A percentile compares a stretch with the other conserved stretches of the same genome.
Evolutionary conservation across 2,797 vertebrate species (phyloP).

Genomic region (Onychomys torridus): DNA sequence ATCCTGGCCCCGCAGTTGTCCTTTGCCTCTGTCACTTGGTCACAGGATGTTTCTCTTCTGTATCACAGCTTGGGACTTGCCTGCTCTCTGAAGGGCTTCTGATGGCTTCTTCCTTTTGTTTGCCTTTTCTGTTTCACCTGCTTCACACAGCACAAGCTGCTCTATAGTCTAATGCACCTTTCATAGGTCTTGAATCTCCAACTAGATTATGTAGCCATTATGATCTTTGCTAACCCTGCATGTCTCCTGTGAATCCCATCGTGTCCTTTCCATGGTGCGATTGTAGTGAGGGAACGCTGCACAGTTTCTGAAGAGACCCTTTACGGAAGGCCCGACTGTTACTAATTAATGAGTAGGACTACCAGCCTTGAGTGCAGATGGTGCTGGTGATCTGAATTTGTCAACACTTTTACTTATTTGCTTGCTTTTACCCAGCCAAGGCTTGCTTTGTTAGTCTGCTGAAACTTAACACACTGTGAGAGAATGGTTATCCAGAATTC

Average conservation of each 20-base stretch:
- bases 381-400: too few species aligned
- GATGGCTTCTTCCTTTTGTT: neutral
- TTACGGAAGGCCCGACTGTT: neutral
- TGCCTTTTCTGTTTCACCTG: neutral
- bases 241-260: neutral
- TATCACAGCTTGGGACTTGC: neutral
- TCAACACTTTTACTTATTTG: neutral
- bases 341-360: neutral
- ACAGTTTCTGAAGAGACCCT: neutral
- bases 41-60: neutral
- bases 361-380: neutral
- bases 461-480: neutral
- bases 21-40: neutral
- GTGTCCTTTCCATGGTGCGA: neutral
- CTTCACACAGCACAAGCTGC: neutral
- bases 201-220: too few species aligned
- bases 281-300: neutral
- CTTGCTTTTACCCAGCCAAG: neutral
- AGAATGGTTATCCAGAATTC: neutral
- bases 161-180: too few species aligned
- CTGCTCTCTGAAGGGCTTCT: neutral
- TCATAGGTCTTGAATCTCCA: neutral
- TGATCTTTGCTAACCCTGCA: neutral
- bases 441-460: neutral
- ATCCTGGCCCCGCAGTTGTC: neutral